Evolutionary conservation across 2,888 invertebrate species (phyloP).

Genomic region (Nymphalis polychloros): DNA sequence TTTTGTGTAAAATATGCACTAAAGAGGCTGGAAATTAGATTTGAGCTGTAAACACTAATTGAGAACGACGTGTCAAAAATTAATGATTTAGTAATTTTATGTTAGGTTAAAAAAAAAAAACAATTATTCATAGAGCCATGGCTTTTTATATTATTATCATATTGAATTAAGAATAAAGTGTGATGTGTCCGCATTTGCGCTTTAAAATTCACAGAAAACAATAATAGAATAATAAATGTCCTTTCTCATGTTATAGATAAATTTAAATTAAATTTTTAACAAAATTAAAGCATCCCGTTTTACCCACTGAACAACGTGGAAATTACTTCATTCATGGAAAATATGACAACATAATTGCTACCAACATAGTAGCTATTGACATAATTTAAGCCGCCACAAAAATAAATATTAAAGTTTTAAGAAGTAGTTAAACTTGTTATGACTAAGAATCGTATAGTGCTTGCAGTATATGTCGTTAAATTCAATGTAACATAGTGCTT

Average conservation of each 20-base stretch:
- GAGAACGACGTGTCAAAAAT: conserved; percentile 15
- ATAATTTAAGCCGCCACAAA: conserved; percentile 37
- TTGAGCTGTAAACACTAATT: conserved; percentile 18
- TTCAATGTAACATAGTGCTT: conserved; percentile 68
- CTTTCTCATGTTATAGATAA: no score
- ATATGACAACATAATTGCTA: conserved; percentile 3
- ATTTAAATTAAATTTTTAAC: no score
- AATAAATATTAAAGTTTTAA: conserved; percentile 44
- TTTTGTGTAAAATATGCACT: conserved; percentile 34
- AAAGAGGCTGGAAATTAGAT: conserved; percentile 25
- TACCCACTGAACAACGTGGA: not conserved
- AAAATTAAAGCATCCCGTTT: not conserved
- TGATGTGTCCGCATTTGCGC: no score
- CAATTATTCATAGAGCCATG: not conserved
- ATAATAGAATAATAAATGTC: no score
- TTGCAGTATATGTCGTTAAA: conserved; percentile 44
- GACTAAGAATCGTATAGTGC: conserved; percentile 19
- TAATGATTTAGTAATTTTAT: conserved; percentile 14
- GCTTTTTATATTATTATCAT: not conserved
- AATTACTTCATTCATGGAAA: not conserved
- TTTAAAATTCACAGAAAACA: no score
- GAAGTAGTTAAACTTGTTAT: conserved; percentile 48
- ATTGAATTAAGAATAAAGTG: not conserved
- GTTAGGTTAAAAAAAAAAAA: conserved; percentile 5
- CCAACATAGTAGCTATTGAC: conserved; percentile 28